A percentile compares a stretch with the other conserved stretches of the same genome.
These are phyloP conservation scores for Callimorpha dominula DNA, from an alignment of 2,888 invertebrate genomes.

Conservation along the genomic window DNA sequence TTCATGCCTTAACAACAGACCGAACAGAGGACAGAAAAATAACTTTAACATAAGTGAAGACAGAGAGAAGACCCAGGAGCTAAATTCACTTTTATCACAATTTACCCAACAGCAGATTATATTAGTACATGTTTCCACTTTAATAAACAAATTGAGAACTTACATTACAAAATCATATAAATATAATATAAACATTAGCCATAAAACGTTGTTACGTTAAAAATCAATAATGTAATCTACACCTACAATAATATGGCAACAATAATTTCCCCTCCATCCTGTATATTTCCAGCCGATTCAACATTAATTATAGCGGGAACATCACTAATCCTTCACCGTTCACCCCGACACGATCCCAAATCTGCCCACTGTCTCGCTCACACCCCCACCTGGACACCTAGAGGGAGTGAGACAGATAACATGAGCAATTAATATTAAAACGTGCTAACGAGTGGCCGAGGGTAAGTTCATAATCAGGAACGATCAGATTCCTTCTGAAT, in stretches of 20 bases:
- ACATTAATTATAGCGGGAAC: conserved; percentile 30
- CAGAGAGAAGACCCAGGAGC: too few species aligned
- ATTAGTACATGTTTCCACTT: too few species aligned
- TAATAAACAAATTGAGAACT: too few species aligned
- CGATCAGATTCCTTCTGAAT: conserved; percentile 51
- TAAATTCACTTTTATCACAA: too few species aligned
- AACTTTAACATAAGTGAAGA: too few species aligned
- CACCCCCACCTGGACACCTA: neutral
- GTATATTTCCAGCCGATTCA: conserved; percentile 24
- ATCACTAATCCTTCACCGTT: conserved; percentile 47
- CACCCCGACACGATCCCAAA: conserved; percentile 38
- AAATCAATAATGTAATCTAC: conserved; percentile 2
- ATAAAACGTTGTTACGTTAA: neutral
- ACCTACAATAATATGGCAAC: conserved; percentile 6
- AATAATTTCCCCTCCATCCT: conserved; percentile 5
- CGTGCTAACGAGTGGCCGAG: conserved; percentile 52
- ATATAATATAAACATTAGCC: neutral
- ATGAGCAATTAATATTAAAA: conserved; percentile 54
- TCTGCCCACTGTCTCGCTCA: conserved; percentile 26
- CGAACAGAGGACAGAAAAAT: too few species aligned
- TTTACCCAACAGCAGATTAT: too few species aligned
- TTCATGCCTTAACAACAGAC: too few species aligned
- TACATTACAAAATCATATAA: neutral
- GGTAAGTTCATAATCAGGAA: conserved; percentile 48
- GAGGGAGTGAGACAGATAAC: conserved; percentile 31